Evolutionary conservation across 2,888 invertebrate genomes (phyloP), one percentile per base, ranked within the genome.

Genomic region (Diadegma fenestrale): DNA sequence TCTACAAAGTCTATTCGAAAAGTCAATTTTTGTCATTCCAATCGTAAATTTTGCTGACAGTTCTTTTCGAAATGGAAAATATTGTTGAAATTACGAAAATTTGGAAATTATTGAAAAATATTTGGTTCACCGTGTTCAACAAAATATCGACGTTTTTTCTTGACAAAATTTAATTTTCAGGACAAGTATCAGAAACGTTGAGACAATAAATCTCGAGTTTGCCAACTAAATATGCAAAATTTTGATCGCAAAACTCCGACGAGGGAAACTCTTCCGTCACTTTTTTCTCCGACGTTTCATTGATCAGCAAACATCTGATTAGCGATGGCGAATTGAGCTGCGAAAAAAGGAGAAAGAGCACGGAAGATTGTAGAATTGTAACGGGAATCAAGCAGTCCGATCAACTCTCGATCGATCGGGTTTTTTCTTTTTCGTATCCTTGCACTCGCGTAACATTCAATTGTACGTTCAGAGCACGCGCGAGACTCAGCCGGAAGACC

Each of bases 401-500:
- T 69, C 41, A 58, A 73, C 0, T 73, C 58, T 26, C 72, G 43
- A 73, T 58, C 58, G 26, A 19, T 43, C 41, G 17, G 41, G 41
- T 45, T 73, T 58, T 58, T 41, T 48, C 26, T 58, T 58, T 26
- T 43, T 43, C 26, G 41, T 43, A 58, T 26, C 54, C 26, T 58
- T 58, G 54, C 54, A 58, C 26, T 26, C 72, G 58, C 37, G 37
- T 73, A 43, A 73, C 58, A 73, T 58, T 73, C 72, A 73, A 73
- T 73, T 73, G 48, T 58, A 54, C 58, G 43, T 43, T 58, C 58
- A 22, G 26, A 58, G 72, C 72, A 72, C 72, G 72, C 58, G 72
- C 71, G 71, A 51, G 71, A 37, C 33, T 51, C 33, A 19, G 22
- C 71, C 71, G 71, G 71, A 51, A 71, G 71, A 71, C 71, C 71